These are phyloP conservation scores for Ochotona princeps DNA, from an alignment of 2,113 vertebrate species.

Conservation along the genomic window DNA sequence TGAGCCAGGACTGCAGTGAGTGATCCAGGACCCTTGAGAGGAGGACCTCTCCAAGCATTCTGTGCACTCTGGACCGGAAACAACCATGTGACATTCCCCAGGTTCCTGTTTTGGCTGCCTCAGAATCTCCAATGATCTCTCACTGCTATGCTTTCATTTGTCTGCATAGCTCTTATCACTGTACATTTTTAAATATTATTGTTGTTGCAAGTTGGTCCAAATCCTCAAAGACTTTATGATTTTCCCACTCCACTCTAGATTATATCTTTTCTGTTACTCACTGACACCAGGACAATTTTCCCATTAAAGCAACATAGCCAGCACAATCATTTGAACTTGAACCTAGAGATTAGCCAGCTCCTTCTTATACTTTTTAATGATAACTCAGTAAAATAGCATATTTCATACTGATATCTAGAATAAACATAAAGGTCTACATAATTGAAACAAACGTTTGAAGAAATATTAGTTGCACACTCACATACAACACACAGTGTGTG, in stretches of 20 bases:
- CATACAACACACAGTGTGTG: background rate
- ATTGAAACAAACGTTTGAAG: conserved; percentile 4
- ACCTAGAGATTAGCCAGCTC: conserved; percentile 17
- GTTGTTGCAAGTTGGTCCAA: conserved; percentile 26
- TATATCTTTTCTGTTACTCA: conserved; percentile 16
- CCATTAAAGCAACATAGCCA: background rate
- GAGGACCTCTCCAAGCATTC: background rate
- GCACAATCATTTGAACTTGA: conserved; percentile 24
- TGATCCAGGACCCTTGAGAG: background rate
- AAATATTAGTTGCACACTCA: background rate
- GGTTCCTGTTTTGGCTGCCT: background rate
- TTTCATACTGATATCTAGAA: conserved; percentile 15
- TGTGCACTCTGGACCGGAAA: background rate
- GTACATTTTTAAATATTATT: conserved; percentile 10
- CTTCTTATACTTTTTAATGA: background rate
- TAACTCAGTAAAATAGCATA: conserved; percentile 38
- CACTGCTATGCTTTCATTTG: background rate
- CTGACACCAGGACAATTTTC: background rate
- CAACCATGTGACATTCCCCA: background rate
- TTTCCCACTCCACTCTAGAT: background rate
- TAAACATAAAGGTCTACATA: conserved; percentile 15
- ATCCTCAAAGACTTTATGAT: conserved; percentile 11
- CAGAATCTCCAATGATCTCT: conserved; percentile 2
- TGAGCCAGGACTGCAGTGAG: background rate
- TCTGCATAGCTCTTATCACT: background rate